These are phyloP conservation scores for Euwallacea fornicatus DNA, from an alignment of 1,140 invertebrate genomes.

Conservation along the genomic window DNA sequence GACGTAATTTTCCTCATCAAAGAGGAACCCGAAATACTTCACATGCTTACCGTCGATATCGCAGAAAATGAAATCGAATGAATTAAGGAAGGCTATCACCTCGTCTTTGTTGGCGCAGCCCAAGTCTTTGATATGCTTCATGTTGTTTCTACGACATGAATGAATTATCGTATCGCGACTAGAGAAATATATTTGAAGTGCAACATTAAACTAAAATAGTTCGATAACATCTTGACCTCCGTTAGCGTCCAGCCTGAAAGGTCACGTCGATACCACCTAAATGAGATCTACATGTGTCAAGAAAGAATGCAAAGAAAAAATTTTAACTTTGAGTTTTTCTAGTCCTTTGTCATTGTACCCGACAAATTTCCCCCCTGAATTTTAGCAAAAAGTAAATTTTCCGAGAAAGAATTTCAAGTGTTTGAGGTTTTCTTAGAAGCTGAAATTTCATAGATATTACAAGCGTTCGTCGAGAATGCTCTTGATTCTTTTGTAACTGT, in stretches of 20 bases:
- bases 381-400: slow-evolving; percentile 24
- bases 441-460: slow-evolving; percentile 38
- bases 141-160: background rate
- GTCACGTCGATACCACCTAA: no score
- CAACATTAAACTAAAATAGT: background rate
- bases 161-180: background rate
- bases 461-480: slow-evolving; percentile 32
- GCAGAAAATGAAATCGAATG: slow-evolving; percentile 30
- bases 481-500: slow-evolving; percentile 34
- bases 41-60: slow-evolving; percentile 31
- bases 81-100: slow-evolving; percentile 21
- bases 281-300: no score
- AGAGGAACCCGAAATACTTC: background rate
- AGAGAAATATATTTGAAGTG: background rate
- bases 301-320: no score
- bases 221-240: background rate
- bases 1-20: background rate
- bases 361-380: background rate
- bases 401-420: slow-evolving; percentile 13
- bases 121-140: slow-evolving; percentile 32
- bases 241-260: background rate
- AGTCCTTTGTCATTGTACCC: no score
- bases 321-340: no score
- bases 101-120: slow-evolving; percentile 10
- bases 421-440: slow-evolving; percentile 14